These are phyloP conservation scores for Lepilemur septentrionalis DNA, from an alignment of 2,797 vertebrate species.

Conservation along the genomic window DNA sequence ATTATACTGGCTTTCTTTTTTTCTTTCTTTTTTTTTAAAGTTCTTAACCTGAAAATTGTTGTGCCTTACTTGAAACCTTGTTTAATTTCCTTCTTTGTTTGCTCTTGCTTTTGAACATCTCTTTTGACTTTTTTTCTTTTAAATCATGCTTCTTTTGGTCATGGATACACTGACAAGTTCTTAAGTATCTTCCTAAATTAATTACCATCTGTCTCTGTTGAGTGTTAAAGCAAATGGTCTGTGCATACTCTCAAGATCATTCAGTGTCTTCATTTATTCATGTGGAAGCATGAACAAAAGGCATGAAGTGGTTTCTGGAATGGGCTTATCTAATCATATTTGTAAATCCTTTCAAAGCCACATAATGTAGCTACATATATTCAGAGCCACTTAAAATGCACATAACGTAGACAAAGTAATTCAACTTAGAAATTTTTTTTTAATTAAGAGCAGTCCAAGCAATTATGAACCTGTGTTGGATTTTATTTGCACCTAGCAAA, in stretches of 20 bases:
- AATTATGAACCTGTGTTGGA: not conserved
- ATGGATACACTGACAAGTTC: not conserved
- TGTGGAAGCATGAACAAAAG: not conserved
- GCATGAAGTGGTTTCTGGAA: not conserved
- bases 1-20: not conserved
- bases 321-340: not conserved
- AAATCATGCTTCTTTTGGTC: not conserved
- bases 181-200: not conserved
- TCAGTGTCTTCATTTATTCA: not conserved
- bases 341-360: not conserved
- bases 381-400: not conserved
- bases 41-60: not conserved
- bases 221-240: not conserved
- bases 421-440: not conserved
- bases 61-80: not conserved
- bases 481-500: not conserved
- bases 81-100: constrained; percentile 22
- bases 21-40: not conserved
- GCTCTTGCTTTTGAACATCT: not conserved
- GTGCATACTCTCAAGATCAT: not conserved
- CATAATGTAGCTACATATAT: not conserved
- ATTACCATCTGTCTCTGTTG: not conserved
- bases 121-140: not conserved
- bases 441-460: not conserved
- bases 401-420: not conserved